Conservation (phyloP, 2,113 vertebrate genomes). For the Scomber scombrus region DNA sequence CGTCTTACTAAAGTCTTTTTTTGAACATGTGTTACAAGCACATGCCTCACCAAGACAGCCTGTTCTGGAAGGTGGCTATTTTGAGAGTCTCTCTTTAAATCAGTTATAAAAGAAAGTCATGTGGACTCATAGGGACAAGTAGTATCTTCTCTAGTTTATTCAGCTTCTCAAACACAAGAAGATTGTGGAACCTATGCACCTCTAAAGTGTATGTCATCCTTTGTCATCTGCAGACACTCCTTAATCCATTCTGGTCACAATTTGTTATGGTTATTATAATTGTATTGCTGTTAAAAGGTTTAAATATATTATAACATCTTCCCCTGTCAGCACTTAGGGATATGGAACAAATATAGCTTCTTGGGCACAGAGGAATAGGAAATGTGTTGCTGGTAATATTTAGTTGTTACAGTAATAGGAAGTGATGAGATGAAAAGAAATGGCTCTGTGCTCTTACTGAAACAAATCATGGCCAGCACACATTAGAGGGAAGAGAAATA, state of each 20-base stretch:
- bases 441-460: slow-evolving; percentile 68
- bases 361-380: slow-evolving; percentile 20
- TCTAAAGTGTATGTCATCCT: neutral
- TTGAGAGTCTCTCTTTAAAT: slow-evolving; percentile 62
- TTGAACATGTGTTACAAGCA: slow-evolving; percentile 39
- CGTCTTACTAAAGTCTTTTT: neutral
- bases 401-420: slow-evolving; percentile 72
- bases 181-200: neutral
- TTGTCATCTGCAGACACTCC: neutral
- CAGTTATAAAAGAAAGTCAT: slow-evolving; percentile 62
- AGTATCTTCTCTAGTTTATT: slow-evolving; percentile 24
- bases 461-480: slow-evolving; percentile 62
- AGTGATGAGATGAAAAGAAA: slow-evolving; percentile 61
- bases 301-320: slow-evolving; percentile 28
- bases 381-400: slow-evolving; percentile 71
- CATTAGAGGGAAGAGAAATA: slow-evolving; percentile 71
- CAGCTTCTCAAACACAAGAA: neutral
- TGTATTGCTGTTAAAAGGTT: slow-evolving; percentile 2
- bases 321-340: slow-evolving; percentile 33
- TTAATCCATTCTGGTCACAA: neutral
- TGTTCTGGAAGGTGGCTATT: slow-evolving; percentile 68
- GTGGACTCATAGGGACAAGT: slow-evolving; percentile 30
- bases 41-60: slow-evolving; percentile 53
- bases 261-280: neutral
- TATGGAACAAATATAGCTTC: slow-evolving; percentile 52